These are phyloP conservation scores for Dilophus febrilis DNA, from an alignment of 2,888 invertebrate species.

Conservation along the genomic window DNA sequence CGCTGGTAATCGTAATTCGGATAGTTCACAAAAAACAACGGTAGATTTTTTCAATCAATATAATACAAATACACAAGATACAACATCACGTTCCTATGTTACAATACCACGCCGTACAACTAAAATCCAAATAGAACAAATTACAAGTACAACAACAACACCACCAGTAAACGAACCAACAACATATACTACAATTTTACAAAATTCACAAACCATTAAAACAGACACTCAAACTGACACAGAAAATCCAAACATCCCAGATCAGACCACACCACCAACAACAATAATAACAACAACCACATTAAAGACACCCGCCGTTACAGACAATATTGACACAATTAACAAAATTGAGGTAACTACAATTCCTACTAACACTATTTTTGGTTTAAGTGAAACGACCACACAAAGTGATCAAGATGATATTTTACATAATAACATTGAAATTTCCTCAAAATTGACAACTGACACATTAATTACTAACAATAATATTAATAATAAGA, in stretches of 20 bases:
- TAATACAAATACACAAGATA: slow-evolving; percentile 4
- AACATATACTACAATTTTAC: background rate
- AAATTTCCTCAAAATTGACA: no score
- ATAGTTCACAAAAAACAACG: slow-evolving; percentile 1
- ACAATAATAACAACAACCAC: slow-evolving; percentile 4
- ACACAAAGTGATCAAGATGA: no score
- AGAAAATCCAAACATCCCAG: slow-evolving; percentile 2
- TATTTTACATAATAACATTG: no score
- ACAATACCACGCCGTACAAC: slow-evolving; percentile 2
- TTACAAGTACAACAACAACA: background rate
- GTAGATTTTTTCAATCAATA: slow-evolving; percentile 1
- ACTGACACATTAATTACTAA: no score
- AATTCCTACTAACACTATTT: slow-evolving; percentile 7
- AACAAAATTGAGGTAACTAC: no score
- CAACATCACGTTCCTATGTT: slow-evolving; percentile 5
- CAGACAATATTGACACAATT: slow-evolving; percentile 6
- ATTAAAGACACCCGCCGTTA: background rate
- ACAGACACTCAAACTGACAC: slow-evolving; percentile 1
- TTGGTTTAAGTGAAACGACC: slow-evolving; percentile 8
- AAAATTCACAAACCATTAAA: background rate
- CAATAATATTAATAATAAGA: no score
- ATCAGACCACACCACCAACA: background rate
- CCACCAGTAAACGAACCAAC: background rate
- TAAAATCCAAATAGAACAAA: slow-evolving; percentile 4
- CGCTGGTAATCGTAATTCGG: no score